These are phyloP conservation scores for Amphilophus citrinellus DNA, from an alignment of 2,113 vertebrate species.

Conservation along the genomic window DNA sequence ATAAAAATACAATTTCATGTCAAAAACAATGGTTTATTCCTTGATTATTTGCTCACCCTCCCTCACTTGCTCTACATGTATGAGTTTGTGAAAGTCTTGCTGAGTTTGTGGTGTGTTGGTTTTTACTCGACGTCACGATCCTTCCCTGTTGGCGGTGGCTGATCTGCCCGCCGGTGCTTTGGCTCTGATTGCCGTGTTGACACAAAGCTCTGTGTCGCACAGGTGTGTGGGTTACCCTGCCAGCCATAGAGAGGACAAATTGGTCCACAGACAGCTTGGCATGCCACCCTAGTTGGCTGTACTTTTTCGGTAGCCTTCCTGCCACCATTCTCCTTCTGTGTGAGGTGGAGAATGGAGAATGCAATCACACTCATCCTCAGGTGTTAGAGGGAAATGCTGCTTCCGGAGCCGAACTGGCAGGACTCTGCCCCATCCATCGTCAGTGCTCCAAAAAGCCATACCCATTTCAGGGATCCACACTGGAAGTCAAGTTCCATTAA, in stretches of 20 bases:
- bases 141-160: slow-evolving; percentile 21
- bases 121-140: slow-evolving; percentile 9
- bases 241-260: slow-evolving; percentile 42
- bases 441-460: slow-evolving; percentile 44
- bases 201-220: slow-evolving; percentile 30
- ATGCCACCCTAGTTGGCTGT: slow-evolving; percentile 24
- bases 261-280: slow-evolving; percentile 46
- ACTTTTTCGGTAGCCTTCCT: neutral
- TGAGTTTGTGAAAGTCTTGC: neutral
- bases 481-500: slow-evolving; percentile 75
- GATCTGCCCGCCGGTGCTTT: neutral
- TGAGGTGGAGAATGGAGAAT: slow-evolving; percentile 28
- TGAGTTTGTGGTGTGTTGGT: neutral
- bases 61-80: neutral
- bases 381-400: slow-evolving; percentile 49
- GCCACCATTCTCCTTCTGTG: slow-evolving; percentile 3
- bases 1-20: neutral
- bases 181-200: slow-evolving; percentile 4
- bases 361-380: slow-evolving; percentile 57
- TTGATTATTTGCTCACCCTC: neutral
- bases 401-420: slow-evolving; percentile 43
- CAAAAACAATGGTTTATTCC: neutral
- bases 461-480: slow-evolving; percentile 51
- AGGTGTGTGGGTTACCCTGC: slow-evolving; percentile 43
- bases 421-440: slow-evolving; percentile 1